A percentile compares a stretch with the other conserved stretches of the same genome.
These are phyloP conservation scores for Sphaeramia orbicularis DNA, from an alignment of 2,797 vertebrate genomes.

Conservation along the genomic window DNA sequence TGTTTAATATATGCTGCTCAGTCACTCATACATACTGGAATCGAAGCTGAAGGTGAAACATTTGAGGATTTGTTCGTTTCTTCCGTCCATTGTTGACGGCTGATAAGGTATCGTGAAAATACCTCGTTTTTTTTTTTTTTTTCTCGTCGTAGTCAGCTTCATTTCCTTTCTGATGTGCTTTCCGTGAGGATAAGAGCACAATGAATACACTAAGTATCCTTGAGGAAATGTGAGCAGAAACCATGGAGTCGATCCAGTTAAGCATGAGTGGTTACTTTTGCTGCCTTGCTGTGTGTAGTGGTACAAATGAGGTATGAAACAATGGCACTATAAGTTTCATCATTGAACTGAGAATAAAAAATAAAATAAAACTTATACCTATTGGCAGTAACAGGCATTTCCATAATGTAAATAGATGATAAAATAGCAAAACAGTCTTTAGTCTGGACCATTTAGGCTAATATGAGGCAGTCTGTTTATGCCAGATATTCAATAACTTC, in stretches of 20 bases:
- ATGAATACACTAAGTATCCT: conserved; percentile 62
- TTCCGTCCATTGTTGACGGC: conserved; percentile 52
- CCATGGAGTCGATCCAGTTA: conserved; percentile 56
- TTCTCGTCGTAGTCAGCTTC: conserved; percentile 38
- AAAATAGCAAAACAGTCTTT: background rate
- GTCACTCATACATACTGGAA: conserved; percentile 56
- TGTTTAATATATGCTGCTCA: conserved; percentile 71
- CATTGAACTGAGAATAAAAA: conserved; percentile 29
- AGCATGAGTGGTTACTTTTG: conserved; percentile 52
- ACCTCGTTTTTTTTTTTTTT: background rate
- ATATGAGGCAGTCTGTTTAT: too few relatives aligned
- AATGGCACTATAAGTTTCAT: conserved; percentile 12
- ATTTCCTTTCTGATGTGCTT: conserved; percentile 70
- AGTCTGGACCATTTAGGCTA: background rate
- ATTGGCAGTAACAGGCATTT: conserved; percentile 7
- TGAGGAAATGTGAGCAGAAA: conserved; percentile 67
- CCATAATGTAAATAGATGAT: background rate
- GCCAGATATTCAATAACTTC: background rate
- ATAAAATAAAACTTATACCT: conserved; percentile 12
- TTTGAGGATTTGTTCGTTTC: conserved; percentile 61
- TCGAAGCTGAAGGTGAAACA: conserved; percentile 47
- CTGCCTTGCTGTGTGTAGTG: conserved; percentile 14
- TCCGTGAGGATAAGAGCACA: conserved; percentile 59
- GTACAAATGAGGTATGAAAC: conserved; percentile 39
- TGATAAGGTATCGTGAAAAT: conserved; percentile 64